A percentile compares a stretch with the other conserved stretches of the same genome.
These are phyloP conservation scores for Scomber colias DNA, from an alignment of 2,113 vertebrate species.

Conservation along the genomic window DNA sequence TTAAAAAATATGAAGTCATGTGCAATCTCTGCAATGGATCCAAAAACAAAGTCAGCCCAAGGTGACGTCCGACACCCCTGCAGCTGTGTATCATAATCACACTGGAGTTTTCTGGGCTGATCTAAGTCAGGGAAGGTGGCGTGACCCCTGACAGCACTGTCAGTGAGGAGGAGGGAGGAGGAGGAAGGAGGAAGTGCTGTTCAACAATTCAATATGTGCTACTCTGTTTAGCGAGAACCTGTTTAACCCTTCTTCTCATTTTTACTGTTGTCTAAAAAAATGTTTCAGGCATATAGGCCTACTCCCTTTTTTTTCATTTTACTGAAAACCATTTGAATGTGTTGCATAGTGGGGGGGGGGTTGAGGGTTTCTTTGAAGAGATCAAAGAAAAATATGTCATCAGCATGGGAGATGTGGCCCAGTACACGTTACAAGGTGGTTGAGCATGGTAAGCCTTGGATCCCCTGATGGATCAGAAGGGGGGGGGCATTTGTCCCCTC, in stretches of 20 bases:
- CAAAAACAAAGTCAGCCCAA: slow-evolving; percentile 84
- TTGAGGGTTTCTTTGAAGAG: slow-evolving; percentile 51
- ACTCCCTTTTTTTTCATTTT: slow-evolving; percentile 20
- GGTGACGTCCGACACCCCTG: slow-evolving; percentile 66
- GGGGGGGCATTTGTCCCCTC: slow-evolving; percentile 35
- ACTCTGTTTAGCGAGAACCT: neutral
- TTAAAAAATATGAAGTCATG: slow-evolving; percentile 80
- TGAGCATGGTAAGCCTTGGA: slow-evolving; percentile 11
- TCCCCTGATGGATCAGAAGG: slow-evolving; percentile 41
- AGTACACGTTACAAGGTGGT: slow-evolving; percentile 6
- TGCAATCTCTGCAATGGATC: slow-evolving; percentile 76
- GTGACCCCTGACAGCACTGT: slow-evolving; percentile 23
- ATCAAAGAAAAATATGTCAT: slow-evolving; percentile 67
- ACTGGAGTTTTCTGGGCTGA: slow-evolving; percentile 34
- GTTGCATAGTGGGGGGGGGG: neutral
- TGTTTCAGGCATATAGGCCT: neutral
- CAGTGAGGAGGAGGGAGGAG: neutral
- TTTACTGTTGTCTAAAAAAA: neutral
- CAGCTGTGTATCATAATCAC: slow-evolving; percentile 62
- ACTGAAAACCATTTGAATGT: slow-evolving; percentile 6
- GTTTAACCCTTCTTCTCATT: slow-evolving; percentile 18
- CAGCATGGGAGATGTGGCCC: slow-evolving; percentile 41
- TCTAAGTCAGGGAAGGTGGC: slow-evolving; percentile 33
- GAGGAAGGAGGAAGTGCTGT: neutral
- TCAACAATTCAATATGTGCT: slow-evolving; percentile 5